Evolutionary conservation across 1,140 invertebrate species (phyloP).

Genomic region (Drosophila murphyi): DNA sequence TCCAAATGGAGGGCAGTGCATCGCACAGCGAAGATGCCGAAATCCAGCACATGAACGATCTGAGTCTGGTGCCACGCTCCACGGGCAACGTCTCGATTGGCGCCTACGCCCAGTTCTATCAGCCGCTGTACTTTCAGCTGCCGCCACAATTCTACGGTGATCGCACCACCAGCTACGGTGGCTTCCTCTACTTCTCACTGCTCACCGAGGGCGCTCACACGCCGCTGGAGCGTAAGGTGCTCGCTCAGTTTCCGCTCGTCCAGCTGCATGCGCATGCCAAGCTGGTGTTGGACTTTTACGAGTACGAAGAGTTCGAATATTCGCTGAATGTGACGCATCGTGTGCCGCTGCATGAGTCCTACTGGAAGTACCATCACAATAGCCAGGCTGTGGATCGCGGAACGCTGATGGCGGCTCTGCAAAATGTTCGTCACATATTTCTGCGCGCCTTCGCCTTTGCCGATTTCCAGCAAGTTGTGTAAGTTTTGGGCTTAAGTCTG

Average conservation of each 20-base stretch:
- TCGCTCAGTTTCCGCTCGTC: conserved; percentile 90
- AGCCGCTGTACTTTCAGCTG: conserved; percentile 94
- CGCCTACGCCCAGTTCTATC: conserved; percentile 88
- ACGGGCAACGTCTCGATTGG: conserved; percentile 88
- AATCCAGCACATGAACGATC: conserved; percentile 84
- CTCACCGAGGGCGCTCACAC: conserved; percentile 88
- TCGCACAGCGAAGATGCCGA: conserved; percentile 76
- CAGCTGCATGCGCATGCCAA: conserved; percentile 92
- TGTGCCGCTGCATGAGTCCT: conserved; percentile 86
- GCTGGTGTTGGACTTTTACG: conserved; percentile 92
- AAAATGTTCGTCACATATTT: conserved; percentile 92
- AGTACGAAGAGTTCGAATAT: conserved; percentile 82
- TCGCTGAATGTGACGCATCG: conserved; percentile 73
- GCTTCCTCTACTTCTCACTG: conserved; percentile 92
- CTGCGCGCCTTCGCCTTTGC: conserved; percentile 90
- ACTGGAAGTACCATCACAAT: conserved; percentile 85
- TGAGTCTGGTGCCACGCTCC: conserved; percentile 84
- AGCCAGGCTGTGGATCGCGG: conserved; percentile 86
- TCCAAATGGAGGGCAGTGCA: conserved; percentile 70
- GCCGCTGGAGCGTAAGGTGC: conserved; percentile 85
- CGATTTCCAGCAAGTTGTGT: conserved; percentile 88
- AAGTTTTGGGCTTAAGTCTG: conserved; percentile 64
- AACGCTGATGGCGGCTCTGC: conserved; percentile 94
- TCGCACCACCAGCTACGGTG: conserved; percentile 96
- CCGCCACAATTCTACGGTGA: conserved; percentile 94